Base-by-base conservation (phyloP, 2,113 vertebrate genomes). In the Bagarius yarrelli region DNA sequence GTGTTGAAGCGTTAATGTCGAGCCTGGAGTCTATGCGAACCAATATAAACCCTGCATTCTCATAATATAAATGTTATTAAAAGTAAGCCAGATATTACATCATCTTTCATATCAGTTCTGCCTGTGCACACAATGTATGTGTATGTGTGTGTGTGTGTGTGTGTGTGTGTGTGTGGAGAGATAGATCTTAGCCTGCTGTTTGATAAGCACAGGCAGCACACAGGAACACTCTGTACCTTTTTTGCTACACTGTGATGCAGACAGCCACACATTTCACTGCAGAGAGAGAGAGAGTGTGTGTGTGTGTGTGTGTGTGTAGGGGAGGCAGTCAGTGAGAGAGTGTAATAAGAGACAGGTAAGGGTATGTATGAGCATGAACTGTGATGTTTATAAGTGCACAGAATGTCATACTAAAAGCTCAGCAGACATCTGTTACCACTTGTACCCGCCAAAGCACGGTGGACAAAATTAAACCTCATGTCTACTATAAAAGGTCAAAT, bases 181-280 rank as follows among this genome's bases (percentile, higher is more conserved):
- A 12, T 25, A 50, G 57, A 79, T 85, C 36, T 50, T 53, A 77
- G 36, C 8, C 72, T 87, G 36, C 57, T 47, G 82, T 76, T 76
- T 81, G 9, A 85, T 18, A 64, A 79, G 53, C 64, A 83, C 63
- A 83, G 79, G 52, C 71, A 57, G 50, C 79, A 77, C 83, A 85
- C 83, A 88, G 85, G 92, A 91, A 91, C 91, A 89, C 32, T 40
- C 76, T 89, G 91, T 91, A 89, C 90, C 89, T 86, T 86, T 89
- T 87, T 81, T 86, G 85, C 84, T 83, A 89, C 85, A 86, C 79
- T 80, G 81, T 82, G 85, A 78, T 14, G 47, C 80, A 87, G 85
- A 84, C 84, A 82, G 83, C 76, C 86, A 83, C 82, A 85, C 87
- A 83, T 87, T 90, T 85, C 88, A 88, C 88, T 88, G 90, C 89